Percentiles rank a stretch among this genome's conserved stretches.
Evolutionary conservation across 2,113 vertebrate species (phyloP).

Genomic region (Callopanchax toddi): DNA sequence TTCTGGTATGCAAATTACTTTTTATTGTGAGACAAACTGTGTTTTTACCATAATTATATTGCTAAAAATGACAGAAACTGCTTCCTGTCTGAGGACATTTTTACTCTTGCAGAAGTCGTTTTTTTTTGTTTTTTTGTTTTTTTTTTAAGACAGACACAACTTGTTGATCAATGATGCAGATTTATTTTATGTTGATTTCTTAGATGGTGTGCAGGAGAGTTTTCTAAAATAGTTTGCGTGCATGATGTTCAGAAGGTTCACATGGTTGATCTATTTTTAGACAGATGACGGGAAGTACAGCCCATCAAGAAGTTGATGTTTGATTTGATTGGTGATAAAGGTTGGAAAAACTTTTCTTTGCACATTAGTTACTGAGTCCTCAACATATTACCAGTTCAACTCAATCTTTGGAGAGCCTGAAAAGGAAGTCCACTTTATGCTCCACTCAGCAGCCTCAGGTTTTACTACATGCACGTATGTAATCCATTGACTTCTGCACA

Average conservation of each 20-base stretch:
- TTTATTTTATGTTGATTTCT: not conserved
- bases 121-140: too few relatives aligned
- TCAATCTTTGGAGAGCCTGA: not conserved
- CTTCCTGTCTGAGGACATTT: not conserved
- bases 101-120: not conserved
- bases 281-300: not conserved
- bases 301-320: constrained; percentile 10
- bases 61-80: not conserved
- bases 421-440: not conserved
- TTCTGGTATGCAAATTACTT: not conserved
- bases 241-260: not conserved
- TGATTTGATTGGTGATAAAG: constrained; percentile 23
- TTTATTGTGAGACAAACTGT: not conserved
- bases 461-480: not conserved
- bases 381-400: not conserved
- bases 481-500: constrained; percentile 33
- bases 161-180: not conserved
- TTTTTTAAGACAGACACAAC: too few relatives aligned
- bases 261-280: constrained; percentile 20
- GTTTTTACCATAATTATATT: not conserved
- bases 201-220: not conserved
- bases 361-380: not conserved
- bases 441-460: not conserved
- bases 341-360: constrained; percentile 5
- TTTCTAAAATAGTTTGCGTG: not conserved